phyloP scores from a whole-genome alignment of 2,113 vertebrate genomes.

The Chlamydotis undulata region DNA sequence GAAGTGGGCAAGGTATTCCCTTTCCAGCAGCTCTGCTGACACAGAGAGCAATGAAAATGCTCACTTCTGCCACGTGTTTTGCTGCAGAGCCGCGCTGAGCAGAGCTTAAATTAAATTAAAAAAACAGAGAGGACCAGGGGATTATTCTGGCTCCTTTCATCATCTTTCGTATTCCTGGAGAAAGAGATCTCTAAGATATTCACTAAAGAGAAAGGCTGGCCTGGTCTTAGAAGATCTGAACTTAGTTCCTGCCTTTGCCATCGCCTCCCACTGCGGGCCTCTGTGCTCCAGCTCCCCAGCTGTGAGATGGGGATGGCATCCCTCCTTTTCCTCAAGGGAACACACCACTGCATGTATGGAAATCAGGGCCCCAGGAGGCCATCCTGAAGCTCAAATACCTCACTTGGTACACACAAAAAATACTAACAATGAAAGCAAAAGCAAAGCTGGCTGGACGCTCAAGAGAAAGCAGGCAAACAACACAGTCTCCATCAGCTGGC shows the following conservation, averaged over 20 bases:
- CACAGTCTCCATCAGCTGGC: neutral
- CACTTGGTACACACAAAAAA: neutral
- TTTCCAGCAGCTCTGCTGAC: conserved; percentile 15
- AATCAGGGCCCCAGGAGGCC: neutral
- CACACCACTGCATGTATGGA: neutral
- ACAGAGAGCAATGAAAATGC: neutral
- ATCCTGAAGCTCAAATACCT: neutral
- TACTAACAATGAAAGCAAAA: neutral
- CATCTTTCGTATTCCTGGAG: neutral
- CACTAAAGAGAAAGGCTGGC: neutral
- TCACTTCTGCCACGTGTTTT: neutral
- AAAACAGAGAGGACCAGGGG: conserved; percentile 1
- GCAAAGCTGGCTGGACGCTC: neutral
- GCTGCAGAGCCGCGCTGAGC: neutral
- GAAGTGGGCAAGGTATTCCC: neutral
- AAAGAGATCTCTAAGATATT: conserved; percentile 11
- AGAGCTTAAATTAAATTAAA: neutral
- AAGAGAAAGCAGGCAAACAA: neutral
- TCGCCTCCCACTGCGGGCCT: neutral
- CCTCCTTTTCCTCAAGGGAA: neutral
- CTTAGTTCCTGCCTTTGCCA: neutral
- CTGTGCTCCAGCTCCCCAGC: neutral
- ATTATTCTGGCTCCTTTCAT: conserved; percentile 40
- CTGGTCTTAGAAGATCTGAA: neutral
- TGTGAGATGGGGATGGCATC: neutral